Conservation (phyloP, 2,113 vertebrate species). For the Willisornis vidua region DNA sequence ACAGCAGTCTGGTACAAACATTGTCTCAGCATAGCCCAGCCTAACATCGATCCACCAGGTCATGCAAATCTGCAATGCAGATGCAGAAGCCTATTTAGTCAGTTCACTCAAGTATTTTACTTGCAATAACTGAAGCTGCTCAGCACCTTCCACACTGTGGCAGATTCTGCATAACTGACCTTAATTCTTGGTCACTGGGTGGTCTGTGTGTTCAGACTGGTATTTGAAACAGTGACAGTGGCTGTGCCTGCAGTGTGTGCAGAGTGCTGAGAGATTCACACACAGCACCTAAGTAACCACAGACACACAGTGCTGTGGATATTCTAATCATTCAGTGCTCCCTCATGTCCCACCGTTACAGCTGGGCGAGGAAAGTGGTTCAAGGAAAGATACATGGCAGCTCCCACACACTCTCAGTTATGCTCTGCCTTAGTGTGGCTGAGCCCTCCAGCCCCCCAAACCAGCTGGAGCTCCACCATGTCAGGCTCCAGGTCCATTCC, state of each 20-base stretch:
- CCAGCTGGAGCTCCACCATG: not conserved
- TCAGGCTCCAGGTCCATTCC: not conserved
- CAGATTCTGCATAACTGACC: not conserved
- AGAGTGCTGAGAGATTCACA: not conserved
- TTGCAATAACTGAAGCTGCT: not conserved
- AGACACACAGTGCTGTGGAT: not conserved
- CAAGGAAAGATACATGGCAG: not conserved
- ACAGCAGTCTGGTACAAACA: not conserved
- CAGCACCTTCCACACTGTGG: not conserved
- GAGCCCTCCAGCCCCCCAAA: not conserved
- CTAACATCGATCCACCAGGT: not conserved
- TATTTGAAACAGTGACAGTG: not conserved
- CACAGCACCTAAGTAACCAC: not conserved
- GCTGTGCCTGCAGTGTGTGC: not conserved
- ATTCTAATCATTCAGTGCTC: not conserved
- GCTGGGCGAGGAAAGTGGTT: not conserved
- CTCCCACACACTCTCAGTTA: not conserved
- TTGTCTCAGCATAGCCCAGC: not conserved
- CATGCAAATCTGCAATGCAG: slow-evolving; percentile 44
- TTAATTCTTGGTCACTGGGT: not conserved
- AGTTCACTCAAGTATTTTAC: not conserved
- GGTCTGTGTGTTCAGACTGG: not conserved
- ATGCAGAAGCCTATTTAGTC: not conserved
- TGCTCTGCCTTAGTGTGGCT: not conserved
- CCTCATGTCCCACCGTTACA: not conserved